Evolutionary conservation across 2,797 vertebrate genomes (phyloP).

Genomic region (Ctenopoma kingsleyae): DNA sequence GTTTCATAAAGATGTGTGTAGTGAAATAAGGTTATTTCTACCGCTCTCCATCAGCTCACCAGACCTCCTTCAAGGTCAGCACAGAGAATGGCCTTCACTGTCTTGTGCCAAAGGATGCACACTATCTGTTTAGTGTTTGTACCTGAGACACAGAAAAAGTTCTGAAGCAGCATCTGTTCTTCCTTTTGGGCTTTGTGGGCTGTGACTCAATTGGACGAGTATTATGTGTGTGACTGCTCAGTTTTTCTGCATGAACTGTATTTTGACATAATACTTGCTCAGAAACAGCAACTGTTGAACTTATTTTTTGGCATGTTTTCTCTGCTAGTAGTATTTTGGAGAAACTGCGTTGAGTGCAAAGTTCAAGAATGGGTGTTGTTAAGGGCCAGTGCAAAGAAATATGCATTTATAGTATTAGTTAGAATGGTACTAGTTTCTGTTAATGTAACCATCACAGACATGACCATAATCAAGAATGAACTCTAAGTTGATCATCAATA

Average conservation of each 20-base stretch:
- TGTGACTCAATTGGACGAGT: no score
- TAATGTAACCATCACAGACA: neutral
- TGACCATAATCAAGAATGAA: neutral
- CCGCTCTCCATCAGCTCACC: constrained; percentile 5
- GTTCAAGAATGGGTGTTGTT: neutral
- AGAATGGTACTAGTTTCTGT: neutral
- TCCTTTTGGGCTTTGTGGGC: no score
- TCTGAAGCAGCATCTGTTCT: constrained; percentile 6
- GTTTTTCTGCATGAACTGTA: no score
- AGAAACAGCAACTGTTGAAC: no score
- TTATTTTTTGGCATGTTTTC: neutral
- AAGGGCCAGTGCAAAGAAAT: neutral
- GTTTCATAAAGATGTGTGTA: neutral
- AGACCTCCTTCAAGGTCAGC: constrained; percentile 23
- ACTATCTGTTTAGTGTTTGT: neutral
- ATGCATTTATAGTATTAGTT: neutral
- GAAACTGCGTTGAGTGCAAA: neutral
- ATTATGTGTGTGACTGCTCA: no score
- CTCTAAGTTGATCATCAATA: neutral
- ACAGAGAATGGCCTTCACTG: constrained; percentile 10
- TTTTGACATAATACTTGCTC: no score
- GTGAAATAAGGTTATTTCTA: constrained; percentile 5
- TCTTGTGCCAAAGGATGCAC: neutral
- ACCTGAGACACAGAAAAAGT: neutral
- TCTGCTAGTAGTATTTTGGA: no score